Evolutionary conservation across 1,140 invertebrate genomes (phyloP).

Genomic region (Lucilia cuprina): DNA sequence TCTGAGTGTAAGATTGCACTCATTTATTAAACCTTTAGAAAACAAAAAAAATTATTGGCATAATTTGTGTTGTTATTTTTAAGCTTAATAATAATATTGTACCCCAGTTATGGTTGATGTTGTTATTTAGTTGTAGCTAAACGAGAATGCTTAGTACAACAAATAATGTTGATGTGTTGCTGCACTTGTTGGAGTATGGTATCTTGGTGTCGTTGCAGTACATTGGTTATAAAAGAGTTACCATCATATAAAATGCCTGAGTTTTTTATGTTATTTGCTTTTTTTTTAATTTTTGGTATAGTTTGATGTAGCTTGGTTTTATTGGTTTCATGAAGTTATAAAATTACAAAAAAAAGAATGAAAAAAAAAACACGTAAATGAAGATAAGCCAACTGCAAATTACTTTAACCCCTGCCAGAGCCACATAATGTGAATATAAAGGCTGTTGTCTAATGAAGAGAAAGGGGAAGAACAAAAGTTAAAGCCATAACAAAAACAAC

Average conservation of each 20-base stretch:
- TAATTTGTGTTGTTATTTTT: not conserved
- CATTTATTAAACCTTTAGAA: not conserved
- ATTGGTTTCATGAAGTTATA: constrained; percentile 30
- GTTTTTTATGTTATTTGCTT: not conserved
- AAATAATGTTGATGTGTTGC: not conserved
- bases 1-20: not conserved
- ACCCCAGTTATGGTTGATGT: not conserved
- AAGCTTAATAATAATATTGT: not conserved
- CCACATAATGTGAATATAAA: constrained; percentile 3
- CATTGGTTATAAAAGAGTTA: not conserved
- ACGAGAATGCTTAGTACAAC: not conserved
- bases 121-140: not conserved
- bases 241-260: not conserved
- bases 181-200: not conserved
- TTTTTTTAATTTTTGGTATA: not conserved
- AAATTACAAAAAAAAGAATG: not conserved
- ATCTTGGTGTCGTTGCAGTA: not conserved
- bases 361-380: not conserved
- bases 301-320: not conserved
- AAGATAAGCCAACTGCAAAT: constrained; percentile 29
- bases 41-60: not conserved
- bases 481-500: not conserved
- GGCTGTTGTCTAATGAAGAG: not conserved
- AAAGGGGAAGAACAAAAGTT: not conserved
- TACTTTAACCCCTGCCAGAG: constrained; percentile 10